Conservation (phyloP, 2,888 invertebrate species). For the Polylopha cassiicola region DNA sequence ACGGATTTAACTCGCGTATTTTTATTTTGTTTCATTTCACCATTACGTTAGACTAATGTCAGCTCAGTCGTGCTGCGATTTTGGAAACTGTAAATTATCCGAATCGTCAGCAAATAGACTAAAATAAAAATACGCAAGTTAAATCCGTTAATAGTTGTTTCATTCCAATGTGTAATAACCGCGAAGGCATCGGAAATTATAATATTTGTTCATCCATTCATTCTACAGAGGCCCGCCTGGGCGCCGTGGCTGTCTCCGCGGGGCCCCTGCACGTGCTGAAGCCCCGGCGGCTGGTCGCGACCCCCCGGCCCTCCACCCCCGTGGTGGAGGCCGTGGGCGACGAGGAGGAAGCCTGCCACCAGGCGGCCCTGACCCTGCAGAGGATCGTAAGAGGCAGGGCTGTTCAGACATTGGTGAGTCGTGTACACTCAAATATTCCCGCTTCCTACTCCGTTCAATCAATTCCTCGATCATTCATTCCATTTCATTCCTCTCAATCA, state of each 20-base stretch:
- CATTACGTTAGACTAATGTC: too few relatives aligned
- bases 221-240: slow-evolving; percentile 53
- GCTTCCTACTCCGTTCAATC: too few relatives aligned
- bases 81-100: too few relatives aligned
- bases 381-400: slow-evolving; percentile 83
- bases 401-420: slow-evolving; percentile 80
- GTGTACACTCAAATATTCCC: too few relatives aligned
- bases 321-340: slow-evolving; percentile 48
- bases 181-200: too few relatives aligned
- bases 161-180: too few relatives aligned
- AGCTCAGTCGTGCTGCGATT: too few relatives aligned
- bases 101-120: not conserved
- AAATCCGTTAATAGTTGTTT: too few relatives aligned
- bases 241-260: slow-evolving; percentile 39
- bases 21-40: too few relatives aligned
- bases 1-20: too few relatives aligned
- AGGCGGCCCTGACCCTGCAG: slow-evolving; percentile 80
- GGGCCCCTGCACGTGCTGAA: slow-evolving; percentile 54
- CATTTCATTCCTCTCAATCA: too few relatives aligned
- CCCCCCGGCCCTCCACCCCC: slow-evolving; percentile 50
- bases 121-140: not conserved
- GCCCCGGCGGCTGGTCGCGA: slow-evolving; percentile 34
- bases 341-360: slow-evolving; percentile 40
- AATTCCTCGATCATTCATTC: too few relatives aligned
- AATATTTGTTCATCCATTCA: not conserved